Percentiles rank a stretch among this genome's conserved stretches.
These are phyloP conservation scores for Oreotragus oreotragus DNA, from an alignment of 2,113 vertebrate species.

Conservation along the genomic window DNA sequence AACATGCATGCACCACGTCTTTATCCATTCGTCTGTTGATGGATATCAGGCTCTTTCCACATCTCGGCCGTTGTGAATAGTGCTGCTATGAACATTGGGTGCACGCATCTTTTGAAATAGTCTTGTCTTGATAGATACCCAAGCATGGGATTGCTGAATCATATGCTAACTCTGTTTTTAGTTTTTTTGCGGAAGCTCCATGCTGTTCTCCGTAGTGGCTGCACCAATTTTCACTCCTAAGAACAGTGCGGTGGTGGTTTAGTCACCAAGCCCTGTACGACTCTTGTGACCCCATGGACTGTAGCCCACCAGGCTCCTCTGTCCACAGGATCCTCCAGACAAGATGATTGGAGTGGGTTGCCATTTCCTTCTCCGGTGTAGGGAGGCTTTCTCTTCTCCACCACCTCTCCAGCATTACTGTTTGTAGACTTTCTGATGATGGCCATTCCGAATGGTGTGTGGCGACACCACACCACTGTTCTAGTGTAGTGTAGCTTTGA, in stretches of 20 bases:
- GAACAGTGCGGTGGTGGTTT: not conserved
- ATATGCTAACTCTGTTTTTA: not conserved
- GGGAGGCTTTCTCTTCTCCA: no score
- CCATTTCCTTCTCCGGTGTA: not conserved
- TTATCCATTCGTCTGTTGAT: not conserved
- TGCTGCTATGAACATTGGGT: not conserved
- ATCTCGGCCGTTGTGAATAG: not conserved
- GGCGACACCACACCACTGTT: fast-evolving
- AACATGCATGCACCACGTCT: fast-evolving
- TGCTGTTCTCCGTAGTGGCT: not conserved
- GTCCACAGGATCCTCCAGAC: not conserved
- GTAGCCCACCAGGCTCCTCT: not conserved
- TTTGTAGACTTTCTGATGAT: no score
- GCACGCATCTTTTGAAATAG: not conserved
- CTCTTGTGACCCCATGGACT: not conserved
- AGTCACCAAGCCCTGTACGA: not conserved
- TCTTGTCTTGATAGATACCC: not conserved
- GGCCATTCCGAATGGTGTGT: no score
- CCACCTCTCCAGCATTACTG: no score
- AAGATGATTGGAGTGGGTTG: not conserved
- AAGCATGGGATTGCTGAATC: not conserved
- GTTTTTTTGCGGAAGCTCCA: not conserved
- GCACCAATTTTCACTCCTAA: not conserved
- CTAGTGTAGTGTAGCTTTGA: not conserved
- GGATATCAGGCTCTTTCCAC: not conserved